Base-by-base conservation (phyloP, 2,113 vertebrate species). In the Oceanites oceanicus region DNA sequence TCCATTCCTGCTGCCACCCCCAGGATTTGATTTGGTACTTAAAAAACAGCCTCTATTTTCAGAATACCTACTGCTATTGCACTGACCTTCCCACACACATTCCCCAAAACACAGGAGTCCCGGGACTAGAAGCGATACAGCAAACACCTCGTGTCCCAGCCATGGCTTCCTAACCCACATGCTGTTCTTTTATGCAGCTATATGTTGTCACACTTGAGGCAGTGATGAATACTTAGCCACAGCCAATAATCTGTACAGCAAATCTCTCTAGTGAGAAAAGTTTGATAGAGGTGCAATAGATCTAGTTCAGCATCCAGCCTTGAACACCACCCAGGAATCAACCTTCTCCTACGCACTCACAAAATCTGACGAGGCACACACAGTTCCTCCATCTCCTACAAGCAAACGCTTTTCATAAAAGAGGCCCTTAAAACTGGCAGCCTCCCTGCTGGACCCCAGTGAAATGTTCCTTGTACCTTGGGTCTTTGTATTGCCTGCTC, bases 391-490 rank as follows among this genome's bases (percentile, higher is more conserved):
- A 82, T 66, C 93, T 91, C 84, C 91, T 91, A 92, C 50, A 62
- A 92, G 77, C 53, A 85, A 95, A 86, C 26, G 52, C n/a, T 82
- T 79, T 79, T 79, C 55, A 40, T 13, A 86, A 90, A 95, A 86
- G 87, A 95, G 92, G 97, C 94, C 94, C 84, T 90, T 49, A 38
- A 80, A 92, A 42, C 84, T 95, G 94, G 97, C 97, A 96, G 94
- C 63, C 59, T 90, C 95, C 89, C 94, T 96, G 95, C 89, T 95
- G 96, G 94, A 95, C 89, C 94, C 96, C 88, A 79, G 45, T 2
- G 0, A 91, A 97, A 97, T 74, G 93, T 95, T 97, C 94, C 71
- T 70, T 96, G 81, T 94, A 96, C 95, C 96, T 66, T 62, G 58
- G 62, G 95, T 65, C 97, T 95, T 76, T 90, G 91, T 47, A 53